Conservation (phyloP, 2,797 vertebrate genomes). For the Sebastes matsubarae region DNA sequence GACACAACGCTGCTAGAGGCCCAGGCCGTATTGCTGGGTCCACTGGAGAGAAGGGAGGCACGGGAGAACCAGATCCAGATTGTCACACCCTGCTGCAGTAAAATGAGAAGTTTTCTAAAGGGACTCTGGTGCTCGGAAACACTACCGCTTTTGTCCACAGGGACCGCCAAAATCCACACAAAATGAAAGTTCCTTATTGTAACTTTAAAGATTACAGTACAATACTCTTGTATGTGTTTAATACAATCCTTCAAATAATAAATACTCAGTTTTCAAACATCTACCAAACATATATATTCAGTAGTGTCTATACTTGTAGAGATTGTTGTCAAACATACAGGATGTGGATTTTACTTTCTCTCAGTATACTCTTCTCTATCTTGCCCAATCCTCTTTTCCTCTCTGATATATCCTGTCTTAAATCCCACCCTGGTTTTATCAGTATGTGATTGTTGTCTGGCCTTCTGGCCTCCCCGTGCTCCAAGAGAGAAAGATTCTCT, state of each 20-base stretch:
- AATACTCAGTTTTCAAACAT: not conserved
- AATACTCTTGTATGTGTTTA: not conserved
- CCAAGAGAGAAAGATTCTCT: conserved; percentile 64
- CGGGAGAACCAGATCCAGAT: not conserved
- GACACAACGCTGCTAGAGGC: not conserved
- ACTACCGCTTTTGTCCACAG: too few relatives aligned
- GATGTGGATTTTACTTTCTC: conserved; percentile 4
- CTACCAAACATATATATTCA: not conserved
- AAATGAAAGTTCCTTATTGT: not conserved
- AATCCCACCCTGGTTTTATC: conserved; percentile 43
- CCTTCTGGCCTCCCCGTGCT: conserved; percentile 50
- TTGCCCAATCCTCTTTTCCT: conserved; percentile 36
- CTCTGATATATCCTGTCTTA: conserved; percentile 20
- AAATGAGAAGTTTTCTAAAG: not conserved
- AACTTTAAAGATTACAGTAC: not conserved
- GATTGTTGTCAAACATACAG: not conserved
- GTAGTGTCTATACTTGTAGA: not conserved
- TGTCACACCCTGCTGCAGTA: not conserved
- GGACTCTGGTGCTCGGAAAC: too few relatives aligned
- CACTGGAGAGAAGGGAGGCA: not conserved
- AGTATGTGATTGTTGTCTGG: conserved; percentile 43
- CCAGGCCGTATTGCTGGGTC: not conserved
- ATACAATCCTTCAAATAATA: not conserved
- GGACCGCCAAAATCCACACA: too few relatives aligned
- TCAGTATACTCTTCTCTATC: conserved; percentile 5